A percentile compares a stretch with the other conserved stretches of the same genome.
phyloP scores from a whole-genome alignment of 2,888 invertebrate genomes.

The Microplitis manilae region DNA sequence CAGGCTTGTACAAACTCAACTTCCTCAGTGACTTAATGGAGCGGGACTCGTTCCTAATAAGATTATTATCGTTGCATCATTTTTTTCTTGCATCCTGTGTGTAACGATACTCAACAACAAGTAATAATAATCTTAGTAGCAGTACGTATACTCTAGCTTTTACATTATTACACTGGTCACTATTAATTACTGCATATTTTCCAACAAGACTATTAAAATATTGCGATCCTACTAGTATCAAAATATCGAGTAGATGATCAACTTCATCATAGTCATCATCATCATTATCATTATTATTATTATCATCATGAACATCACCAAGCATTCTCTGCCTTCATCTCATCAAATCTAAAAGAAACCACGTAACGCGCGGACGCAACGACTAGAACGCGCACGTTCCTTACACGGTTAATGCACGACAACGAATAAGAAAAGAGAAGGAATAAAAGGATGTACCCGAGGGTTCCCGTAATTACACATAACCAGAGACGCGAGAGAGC shows the following conservation, averaged over 20 bases:
- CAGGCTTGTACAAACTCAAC: constrained; percentile 40
- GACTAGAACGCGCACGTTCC: constrained; percentile 40
- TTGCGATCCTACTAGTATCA: neutral
- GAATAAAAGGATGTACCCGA: constrained; percentile 37
- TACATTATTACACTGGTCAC: neutral
- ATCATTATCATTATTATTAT: neutral
- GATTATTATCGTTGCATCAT: constrained; percentile 35
- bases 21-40: constrained; percentile 38
- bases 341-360: neutral
- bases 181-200: constrained; percentile 4
- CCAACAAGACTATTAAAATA: neutral
- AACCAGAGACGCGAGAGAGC: constrained; percentile 36
- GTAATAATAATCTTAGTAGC: constrained; percentile 7
- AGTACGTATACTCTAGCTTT: neutral
- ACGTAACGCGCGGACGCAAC: constrained; percentile 31
- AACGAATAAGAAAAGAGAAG: constrained; percentile 15
- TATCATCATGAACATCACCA: neutral
- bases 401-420: constrained; percentile 33
- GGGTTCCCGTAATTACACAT: constrained; percentile 40
- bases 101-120: constrained; percentile 18
- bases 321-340: neutral
- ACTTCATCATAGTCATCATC: neutral
- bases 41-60: constrained; percentile 34
- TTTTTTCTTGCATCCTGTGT: constrained; percentile 33
- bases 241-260: neutral